Evolutionary conservation across 53 echinoderm and acorn worm species (phyloP).

Genomic region (Luidia sarsii): DNA sequence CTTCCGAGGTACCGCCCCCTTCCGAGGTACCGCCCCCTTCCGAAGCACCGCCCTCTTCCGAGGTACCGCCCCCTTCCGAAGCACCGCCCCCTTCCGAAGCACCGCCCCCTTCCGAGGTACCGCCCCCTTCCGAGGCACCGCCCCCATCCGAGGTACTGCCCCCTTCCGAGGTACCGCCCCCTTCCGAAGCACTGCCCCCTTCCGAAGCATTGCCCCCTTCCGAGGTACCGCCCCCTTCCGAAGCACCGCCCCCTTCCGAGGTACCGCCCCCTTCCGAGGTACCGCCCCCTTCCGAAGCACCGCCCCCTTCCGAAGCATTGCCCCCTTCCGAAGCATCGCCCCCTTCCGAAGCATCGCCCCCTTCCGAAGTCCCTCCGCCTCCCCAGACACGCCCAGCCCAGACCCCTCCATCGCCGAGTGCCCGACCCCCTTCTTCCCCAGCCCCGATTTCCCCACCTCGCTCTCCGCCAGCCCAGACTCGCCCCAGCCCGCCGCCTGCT

Average conservation of each 20-base stretch:
- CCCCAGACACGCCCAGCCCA: neutral
- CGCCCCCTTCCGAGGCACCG: conserved; percentile 9
- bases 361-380: neutral
- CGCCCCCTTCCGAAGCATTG: neutral
- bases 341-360: conserved; percentile 15
- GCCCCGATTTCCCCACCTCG: conserved; percentile 19
- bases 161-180: no score
- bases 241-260: neutral
- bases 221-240: neutral
- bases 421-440: conserved; percentile 17
- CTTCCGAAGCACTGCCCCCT: neutral
- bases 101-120: conserved; percentile 2
- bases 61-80: conserved; percentile 1
- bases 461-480: conserved; percentile 13
- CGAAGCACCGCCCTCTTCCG: neutral
- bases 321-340: conserved; percentile 17
- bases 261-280: no score
- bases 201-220: neutral
- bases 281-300: neutral
- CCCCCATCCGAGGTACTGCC: no score
- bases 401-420: conserved; percentile 1
- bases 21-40: conserved; percentile 7
- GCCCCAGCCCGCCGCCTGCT: neutral
- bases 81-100: neutral
- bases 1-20: conserved; percentile 11